phyloP scores from a whole-genome alignment of 2,797 vertebrate genomes.

The Threskiornis aethiopicus region DNA sequence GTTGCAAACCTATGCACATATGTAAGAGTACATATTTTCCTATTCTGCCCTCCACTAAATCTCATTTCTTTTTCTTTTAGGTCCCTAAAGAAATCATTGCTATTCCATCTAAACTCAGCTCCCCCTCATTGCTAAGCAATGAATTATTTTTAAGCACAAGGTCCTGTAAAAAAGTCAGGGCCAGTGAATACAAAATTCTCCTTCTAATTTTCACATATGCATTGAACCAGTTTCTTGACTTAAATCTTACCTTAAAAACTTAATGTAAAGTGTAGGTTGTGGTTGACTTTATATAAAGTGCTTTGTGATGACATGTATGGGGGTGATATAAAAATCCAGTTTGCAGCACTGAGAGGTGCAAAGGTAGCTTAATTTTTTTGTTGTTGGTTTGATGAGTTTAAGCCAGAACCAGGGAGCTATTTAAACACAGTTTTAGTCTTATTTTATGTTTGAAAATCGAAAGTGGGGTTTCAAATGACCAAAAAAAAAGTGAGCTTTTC shows the following conservation, averaged over 20 bases:
- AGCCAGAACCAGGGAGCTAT: not conserved
- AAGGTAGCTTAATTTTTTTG: not conserved
- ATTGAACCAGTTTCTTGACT: not conserved
- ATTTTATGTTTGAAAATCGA: not conserved
- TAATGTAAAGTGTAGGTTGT: not conserved
- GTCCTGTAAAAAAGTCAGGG: not conserved
- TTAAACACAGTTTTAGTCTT: not conserved
- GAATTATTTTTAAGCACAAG: not conserved
- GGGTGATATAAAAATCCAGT: not conserved
- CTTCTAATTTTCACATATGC: not conserved
- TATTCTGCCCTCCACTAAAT: not conserved
- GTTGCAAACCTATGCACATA: not conserved
- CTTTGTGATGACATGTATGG: not conserved
- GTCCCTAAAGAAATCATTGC: not conserved
- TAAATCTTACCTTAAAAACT: not conserved
- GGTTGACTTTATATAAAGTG: not conserved
- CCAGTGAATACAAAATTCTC: not conserved
- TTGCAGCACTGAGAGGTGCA: not conserved
- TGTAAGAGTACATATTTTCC: not conserved
- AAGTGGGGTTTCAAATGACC: not conserved
- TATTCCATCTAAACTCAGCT: not conserved
- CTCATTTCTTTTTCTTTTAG: not conserved
- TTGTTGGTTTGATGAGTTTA: not conserved
- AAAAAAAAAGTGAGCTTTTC: not conserved
- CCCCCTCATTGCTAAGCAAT: not conserved